Base-by-base conservation (phyloP, 2,888 invertebrate genomes). In the Scotopteryx bipunctaria region DNA sequence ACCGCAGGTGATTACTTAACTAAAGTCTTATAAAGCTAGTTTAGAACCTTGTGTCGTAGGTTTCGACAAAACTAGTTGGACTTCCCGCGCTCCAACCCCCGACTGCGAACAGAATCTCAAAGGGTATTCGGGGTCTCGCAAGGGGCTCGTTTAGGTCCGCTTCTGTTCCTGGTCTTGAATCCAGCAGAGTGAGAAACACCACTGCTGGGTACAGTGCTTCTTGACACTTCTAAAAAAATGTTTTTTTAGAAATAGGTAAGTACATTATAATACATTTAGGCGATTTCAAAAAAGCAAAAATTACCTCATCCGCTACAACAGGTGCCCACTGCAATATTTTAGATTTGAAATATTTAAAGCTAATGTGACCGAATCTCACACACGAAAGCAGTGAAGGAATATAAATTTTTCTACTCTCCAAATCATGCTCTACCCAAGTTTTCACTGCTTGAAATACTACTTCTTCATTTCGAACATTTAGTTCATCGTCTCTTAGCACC, bases 21-120 rank as follows among this genome's bases (percentile, higher is more conserved):
- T n/a, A n/a, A n/a, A n/a, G n/a, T n/a, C n/a, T n/a, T n/a, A n/a
- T n/a, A n/a, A n/a, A n/a, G n/a, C n/a, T n/a, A n/a, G n/a, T n/a
- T n/a, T n/a, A n/a, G n/a, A 9, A 95, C 85, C 95, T 93, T 27
- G 94, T 93, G 68, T 94, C 94, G 76, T 96, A 96, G 45, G 95
- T 95, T 79, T 94, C 94, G 16, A 95, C 92, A 67, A 95, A 95
- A 81, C 93, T 95, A 0, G 96, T 96, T 0, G 96, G 95, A 59
- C 94, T 94, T n/a, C 95, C 95, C n/a, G 94, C 92, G 74, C 94
- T 91, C 97, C 96, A 96, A 0, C 97, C 97, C 2, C 96, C 96
- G 11, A 96, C 93, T 8, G 96, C 95, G 76, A 97, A 96, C 6
- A 97, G 89, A 64, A 95, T 92, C 68, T 95, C 95, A 76, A 95